Evolutionary conservation across 35 echinoderm and acorn worm genomes (phyloP), one percentile per base, ranked within the genome.

Genomic region (Anneissia japonica): DNA sequence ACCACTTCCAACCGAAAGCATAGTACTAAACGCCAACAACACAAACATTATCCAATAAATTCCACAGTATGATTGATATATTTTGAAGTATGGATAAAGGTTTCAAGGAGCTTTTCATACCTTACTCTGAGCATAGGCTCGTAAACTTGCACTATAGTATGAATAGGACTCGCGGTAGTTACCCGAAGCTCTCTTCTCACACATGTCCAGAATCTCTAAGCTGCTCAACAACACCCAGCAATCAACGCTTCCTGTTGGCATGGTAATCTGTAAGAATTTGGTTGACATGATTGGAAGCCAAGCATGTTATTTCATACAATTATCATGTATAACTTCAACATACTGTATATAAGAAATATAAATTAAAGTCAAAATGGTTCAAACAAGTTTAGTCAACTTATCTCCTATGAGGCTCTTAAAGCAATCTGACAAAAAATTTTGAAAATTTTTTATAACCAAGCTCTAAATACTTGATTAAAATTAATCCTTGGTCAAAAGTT

Each of bases 221-320:
- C 96, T 94, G 74, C 92, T 99, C 78, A 99, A 76, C 36, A 99
- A 99, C 80, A 99, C 96, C 96, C 96, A 99, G 89, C 96, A 99
- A 89, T 92, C 96, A 93, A 99, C 89, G 84, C 96, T 94, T 21
- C 96, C 96, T 29, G 81, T 38, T n/a, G 96, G 96, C 92, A 99
- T 93, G 32, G 89, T 83, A 23, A 99, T 84, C 96, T 99, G 39
- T n/a, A n/a, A n/a, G n/a, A n/a, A n/a, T n/a, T n/a, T n/a, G n/a
- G n/a, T n/a, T n/a, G n/a, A n/a, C n/a, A n/a, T n/a, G n/a, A n/a
- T n/a, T n/a, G n/a, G n/a, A n/a, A n/a, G n/a, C n/a, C n/a, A n/a
- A n/a, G n/a, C n/a, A n/a, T n/a, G n/a, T n/a, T n/a, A n/a, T n/a
- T n/a, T n/a, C n/a, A n/a, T n/a, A n/a, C n/a, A n/a, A n/a, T n/a